These are phyloP conservation scores for Paedocypris sp. DNA, from an alignment of 2,113 vertebrate species.

Conservation along the genomic window DNA sequence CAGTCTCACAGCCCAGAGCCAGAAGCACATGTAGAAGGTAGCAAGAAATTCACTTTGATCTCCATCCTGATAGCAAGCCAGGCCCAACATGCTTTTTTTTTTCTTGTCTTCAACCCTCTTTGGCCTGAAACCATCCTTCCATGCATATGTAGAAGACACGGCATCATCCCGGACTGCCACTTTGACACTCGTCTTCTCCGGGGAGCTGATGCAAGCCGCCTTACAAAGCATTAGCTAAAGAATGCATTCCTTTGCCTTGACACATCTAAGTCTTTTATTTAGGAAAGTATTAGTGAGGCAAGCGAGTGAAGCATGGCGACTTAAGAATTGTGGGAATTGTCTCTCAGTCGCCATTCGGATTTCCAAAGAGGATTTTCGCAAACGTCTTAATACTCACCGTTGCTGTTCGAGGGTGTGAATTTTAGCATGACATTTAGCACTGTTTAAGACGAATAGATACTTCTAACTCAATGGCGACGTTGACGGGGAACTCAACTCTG, in stretches of 20 bases:
- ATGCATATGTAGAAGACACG: constrained; percentile 46
- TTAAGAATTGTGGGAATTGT: background rate
- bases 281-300: constrained; percentile 1
- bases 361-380: too few species aligned
- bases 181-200: constrained; percentile 34
- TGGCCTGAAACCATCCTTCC: constrained; percentile 19
- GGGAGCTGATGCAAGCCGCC: constrained; percentile 33
- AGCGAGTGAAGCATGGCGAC: background rate
- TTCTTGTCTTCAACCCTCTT: constrained; percentile 4
- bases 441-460: too few species aligned
- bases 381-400: too few species aligned
- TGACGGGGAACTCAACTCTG: too few species aligned
- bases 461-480: too few species aligned
- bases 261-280: constrained; percentile 30
- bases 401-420: too few species aligned
- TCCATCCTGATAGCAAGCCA: constrained; percentile 8
- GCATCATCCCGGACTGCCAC: constrained; percentile 33
- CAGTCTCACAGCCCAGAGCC: background rate
- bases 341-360: too few species aligned
- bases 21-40: constrained; percentile 13
- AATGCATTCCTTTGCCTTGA: constrained; percentile 21
- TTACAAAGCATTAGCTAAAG: constrained; percentile 18
- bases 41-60: constrained; percentile 21
- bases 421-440: too few species aligned
- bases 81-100: background rate